Evolutionary conservation across 2,113 vertebrate genomes (phyloP).

Genomic region (Phalacrocorax aristotelis): DNA sequence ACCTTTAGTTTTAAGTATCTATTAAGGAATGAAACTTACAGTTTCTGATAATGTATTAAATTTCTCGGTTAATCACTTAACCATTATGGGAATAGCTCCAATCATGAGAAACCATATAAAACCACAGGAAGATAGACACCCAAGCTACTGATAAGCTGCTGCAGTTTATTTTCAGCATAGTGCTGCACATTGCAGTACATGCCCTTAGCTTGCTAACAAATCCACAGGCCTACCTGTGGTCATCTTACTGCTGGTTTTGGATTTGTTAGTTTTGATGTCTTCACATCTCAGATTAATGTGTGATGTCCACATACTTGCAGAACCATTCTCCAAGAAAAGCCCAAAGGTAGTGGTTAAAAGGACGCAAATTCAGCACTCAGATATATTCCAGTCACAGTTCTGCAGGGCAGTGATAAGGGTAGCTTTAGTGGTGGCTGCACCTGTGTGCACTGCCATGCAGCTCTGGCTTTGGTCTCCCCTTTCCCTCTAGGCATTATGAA

Average conservation of each 20-base stretch:
- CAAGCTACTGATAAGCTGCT: background rate
- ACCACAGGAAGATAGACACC: background rate
- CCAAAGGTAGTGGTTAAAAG: background rate
- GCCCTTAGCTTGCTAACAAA: background rate
- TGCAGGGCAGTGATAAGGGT: background rate
- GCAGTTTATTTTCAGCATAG: background rate
- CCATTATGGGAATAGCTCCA: background rate
- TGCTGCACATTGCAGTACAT: background rate
- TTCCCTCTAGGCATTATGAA: background rate
- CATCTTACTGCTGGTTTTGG: background rate
- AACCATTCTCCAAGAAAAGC: background rate
- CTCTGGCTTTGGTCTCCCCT: background rate
- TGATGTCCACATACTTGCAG: background rate
- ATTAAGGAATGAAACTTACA: background rate
- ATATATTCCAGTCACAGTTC: background rate
- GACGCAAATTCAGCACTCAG: background rate
- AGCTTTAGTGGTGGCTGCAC: background rate
- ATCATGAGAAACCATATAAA: background rate
- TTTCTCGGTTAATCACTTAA: background rate
- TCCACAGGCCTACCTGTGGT: background rate
- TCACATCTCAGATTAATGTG: background rate
- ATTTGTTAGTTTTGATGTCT: background rate
- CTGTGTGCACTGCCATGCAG: background rate
- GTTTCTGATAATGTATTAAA: background rate
- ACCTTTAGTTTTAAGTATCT: background rate